A percentile compares a stretch with the other conserved stretches of the same genome.
phyloP scores from a whole-genome alignment of 2,113 vertebrate genomes.

The Embiotoca jacksoni region DNA sequence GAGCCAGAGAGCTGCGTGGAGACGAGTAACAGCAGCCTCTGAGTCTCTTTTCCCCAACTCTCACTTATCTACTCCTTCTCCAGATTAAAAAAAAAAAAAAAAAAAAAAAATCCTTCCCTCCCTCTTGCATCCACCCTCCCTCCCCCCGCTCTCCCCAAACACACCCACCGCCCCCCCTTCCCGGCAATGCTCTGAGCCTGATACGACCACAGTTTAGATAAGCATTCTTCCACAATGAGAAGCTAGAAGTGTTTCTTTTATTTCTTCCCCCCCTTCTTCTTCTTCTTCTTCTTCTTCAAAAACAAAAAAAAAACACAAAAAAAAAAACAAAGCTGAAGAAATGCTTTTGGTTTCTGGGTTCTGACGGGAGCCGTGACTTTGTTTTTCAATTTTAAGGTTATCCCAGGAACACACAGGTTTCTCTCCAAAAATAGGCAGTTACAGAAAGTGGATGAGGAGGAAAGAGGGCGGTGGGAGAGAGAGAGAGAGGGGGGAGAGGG shows the following conservation, averaged over 20 bases:
- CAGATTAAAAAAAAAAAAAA: neutral
- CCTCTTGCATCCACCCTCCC: constrained; percentile 9
- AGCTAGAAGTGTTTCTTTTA: constrained; percentile 45
- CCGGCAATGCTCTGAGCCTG: constrained; percentile 62
- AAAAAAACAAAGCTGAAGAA: constrained; percentile 50
- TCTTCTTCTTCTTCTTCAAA: constrained; percentile 30
- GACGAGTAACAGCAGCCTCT: constrained; percentile 18
- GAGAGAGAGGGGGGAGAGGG: neutral
- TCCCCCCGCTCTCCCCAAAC: neutral
- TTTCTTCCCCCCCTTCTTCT: neutral
- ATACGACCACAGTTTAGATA: constrained; percentile 75
- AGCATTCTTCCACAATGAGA: constrained; percentile 77
- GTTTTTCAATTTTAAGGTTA: constrained; percentile 81
- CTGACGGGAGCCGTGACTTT: constrained; percentile 70
- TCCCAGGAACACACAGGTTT: constrained; percentile 75
- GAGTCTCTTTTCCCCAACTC: constrained; percentile 25
- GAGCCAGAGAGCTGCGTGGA: constrained; percentile 31
- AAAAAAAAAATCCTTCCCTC: constrained; percentile 20
- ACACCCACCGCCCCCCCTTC: constrained; percentile 34
- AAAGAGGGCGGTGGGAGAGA: constrained; percentile 20
- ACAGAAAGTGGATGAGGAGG: constrained; percentile 50
- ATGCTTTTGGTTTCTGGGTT: constrained; percentile 64
- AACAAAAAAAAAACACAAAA: neutral
- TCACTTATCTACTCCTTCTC: constrained; percentile 45
- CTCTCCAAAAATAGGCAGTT: constrained; percentile 81